Evolutionary conservation across 2,797 vertebrate genomes (phyloP).

Genomic region (Enteromius radiatus): DNA sequence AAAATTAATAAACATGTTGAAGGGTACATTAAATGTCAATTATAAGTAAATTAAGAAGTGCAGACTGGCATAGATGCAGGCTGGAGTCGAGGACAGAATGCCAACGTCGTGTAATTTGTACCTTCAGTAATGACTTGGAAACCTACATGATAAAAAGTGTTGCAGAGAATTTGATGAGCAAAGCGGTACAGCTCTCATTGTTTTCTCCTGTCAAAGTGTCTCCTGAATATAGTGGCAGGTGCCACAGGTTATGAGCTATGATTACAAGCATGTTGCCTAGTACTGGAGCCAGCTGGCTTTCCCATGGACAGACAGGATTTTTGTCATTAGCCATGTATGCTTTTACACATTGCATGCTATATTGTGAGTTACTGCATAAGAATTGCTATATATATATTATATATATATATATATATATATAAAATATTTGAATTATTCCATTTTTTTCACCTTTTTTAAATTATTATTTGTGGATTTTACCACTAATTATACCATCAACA

Average conservation of each 20-base stretch:
- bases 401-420: too few relatives aligned
- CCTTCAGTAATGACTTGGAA: constrained; percentile 44
- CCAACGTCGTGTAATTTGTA: constrained; percentile 24
- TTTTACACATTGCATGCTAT: background rate
- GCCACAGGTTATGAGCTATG: constrained; percentile 30
- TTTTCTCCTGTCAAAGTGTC: constrained; percentile 6
- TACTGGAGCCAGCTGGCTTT: constrained; percentile 22
- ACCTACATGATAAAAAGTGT: constrained; percentile 32
- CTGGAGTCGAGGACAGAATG: constrained; percentile 28
- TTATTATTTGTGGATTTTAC: too few relatives aligned
- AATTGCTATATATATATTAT: too few relatives aligned
- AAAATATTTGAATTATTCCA: too few relatives aligned
- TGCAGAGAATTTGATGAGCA: constrained; percentile 39
- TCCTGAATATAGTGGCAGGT: constrained; percentile 28
- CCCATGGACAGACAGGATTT: background rate
- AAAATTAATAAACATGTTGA: constrained; percentile 58
- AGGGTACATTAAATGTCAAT: constrained; percentile 61
- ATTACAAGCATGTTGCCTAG: background rate
- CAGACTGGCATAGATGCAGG: constrained; percentile 34
- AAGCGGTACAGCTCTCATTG: constrained; percentile 21
- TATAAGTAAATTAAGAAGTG: constrained; percentile 59
- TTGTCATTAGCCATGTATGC: background rate
- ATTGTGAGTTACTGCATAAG: background rate
- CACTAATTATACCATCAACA: too few relatives aligned
- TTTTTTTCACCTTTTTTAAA: background rate